Evolutionary conservation across 2,888 invertebrate species (phyloP).

Genomic region (Calliscelio sp.): DNA sequence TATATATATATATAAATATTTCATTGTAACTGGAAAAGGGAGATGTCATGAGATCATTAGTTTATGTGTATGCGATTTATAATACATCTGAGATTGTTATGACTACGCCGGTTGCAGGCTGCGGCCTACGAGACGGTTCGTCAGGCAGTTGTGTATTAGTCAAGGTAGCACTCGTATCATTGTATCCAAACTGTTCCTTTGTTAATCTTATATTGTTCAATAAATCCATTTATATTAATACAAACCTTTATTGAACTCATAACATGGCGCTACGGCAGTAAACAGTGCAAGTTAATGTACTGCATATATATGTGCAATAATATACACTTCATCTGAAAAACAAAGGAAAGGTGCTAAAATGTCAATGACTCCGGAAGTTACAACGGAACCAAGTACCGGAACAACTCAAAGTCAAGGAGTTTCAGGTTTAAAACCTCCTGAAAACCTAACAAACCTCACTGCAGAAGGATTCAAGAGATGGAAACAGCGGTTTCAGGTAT

Average conservation of each 20-base stretch:
- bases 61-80: no score
- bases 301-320: no score
- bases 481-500: slow-evolving; percentile 43
- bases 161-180: no score
- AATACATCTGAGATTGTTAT: no score
- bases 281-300: neutral
- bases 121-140: no score
- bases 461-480: slow-evolving; percentile 46
- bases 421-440: slow-evolving; percentile 40
- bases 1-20: neutral
- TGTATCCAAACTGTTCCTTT: no score
- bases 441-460: slow-evolving; percentile 9
- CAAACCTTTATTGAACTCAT: slow-evolving; percentile 7
- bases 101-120: no score
- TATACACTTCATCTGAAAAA: no score
- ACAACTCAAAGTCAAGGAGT: neutral
- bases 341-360: no score
- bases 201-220: no score
- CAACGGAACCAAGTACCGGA: slow-evolving; percentile 2
- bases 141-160: no score
- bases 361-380: neutral
- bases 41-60: no score
- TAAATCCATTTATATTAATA: neutral
- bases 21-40: neutral
- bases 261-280: slow-evolving; percentile 50